phyloP scores from a whole-genome alignment of 2,888 invertebrate species.

The Himalopsyche kuldschensis region DNA sequence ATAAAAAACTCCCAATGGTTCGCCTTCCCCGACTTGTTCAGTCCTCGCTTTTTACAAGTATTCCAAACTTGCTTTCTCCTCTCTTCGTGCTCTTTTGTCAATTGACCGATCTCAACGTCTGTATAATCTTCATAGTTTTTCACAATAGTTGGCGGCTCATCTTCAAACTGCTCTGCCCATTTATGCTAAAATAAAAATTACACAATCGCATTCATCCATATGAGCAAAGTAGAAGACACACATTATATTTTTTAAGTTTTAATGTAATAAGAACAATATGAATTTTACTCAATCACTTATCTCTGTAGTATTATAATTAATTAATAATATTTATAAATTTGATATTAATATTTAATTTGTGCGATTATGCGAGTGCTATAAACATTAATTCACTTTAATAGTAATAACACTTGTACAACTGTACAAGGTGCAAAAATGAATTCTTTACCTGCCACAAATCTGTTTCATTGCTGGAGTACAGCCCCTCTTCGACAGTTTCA shows the following conservation, averaged over 20 bases:
- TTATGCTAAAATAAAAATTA: slow-evolving; percentile 30
- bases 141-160: slow-evolving; percentile 8
- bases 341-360: too few relatives aligned
- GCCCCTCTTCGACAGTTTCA: slow-evolving; percentile 47
- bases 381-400: too few relatives aligned
- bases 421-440: neutral
- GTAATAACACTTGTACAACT: too few relatives aligned
- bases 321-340: too few relatives aligned
- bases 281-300: too few relatives aligned
- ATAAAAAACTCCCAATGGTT: slow-evolving; percentile 77
- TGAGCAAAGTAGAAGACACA: too few relatives aligned
- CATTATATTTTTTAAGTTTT: too few relatives aligned
- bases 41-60: slow-evolving; percentile 54
- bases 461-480: slow-evolving; percentile 36
- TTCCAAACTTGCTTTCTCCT: slow-evolving; percentile 53
- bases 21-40: slow-evolving; percentile 53
- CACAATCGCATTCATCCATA: neutral
- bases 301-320: too few relatives aligned
- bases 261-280: too few relatives aligned
- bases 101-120: slow-evolving; percentile 50
- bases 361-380: too few relatives aligned
- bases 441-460: slow-evolving; percentile 37
- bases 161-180: slow-evolving; percentile 38
- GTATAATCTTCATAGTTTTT: slow-evolving; percentile 46
- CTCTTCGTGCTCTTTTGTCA: slow-evolving; percentile 56